Base-by-base conservation (phyloP, 2,797 vertebrate genomes). In the Saxicola maurus region DNA sequence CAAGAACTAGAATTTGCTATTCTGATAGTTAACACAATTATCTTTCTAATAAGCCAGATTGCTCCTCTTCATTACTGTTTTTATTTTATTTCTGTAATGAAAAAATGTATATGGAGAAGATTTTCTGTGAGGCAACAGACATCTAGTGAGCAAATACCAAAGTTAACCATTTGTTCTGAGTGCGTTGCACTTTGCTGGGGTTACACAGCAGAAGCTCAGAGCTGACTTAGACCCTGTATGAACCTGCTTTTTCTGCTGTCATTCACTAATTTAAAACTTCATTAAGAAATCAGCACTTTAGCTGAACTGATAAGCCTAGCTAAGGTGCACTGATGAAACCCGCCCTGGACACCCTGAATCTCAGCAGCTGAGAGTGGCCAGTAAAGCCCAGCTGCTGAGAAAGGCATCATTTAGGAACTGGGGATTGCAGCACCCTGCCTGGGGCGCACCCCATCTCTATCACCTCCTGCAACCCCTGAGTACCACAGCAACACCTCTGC, bases 381-480 rank as follows among this genome's bases (percentile, higher is more conserved):
- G 15, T 2, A 3, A 51, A 42, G 21, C 21, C 46, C 59, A 42
- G 13, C 25, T 69, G 40, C 77, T 21, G 40, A 19, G 51, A 28
- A 38, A 42, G 31, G 19, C 23, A 23, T 6, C 1, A 0, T 1
- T 42, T 8, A 7, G 24, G 59, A 49, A 2, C 3, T 17, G 30
- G 33, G 33, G 7, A 18, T 9, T 53, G 42, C 62, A 83, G 43
- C 38, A 3, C 12, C 35, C 13, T 38, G 40, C n/a, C n/a, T 3
- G 1, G 21, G 17, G 43, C 19, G 42, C 31, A 5, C 2, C 51
- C n/a, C 18, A 5, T 6, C 56, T 12, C 1, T 4, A 17, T 2
- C 17, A 1, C 27, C 31, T 60, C 53, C 1, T 3, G 11, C 33
- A 48, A 13, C 9, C 59, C 18, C 35, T 1, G 3, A 12, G 30